These are phyloP conservation scores for Pissodes strobi DNA, from an alignment of 1,140 invertebrate species.

Conservation along the genomic window DNA sequence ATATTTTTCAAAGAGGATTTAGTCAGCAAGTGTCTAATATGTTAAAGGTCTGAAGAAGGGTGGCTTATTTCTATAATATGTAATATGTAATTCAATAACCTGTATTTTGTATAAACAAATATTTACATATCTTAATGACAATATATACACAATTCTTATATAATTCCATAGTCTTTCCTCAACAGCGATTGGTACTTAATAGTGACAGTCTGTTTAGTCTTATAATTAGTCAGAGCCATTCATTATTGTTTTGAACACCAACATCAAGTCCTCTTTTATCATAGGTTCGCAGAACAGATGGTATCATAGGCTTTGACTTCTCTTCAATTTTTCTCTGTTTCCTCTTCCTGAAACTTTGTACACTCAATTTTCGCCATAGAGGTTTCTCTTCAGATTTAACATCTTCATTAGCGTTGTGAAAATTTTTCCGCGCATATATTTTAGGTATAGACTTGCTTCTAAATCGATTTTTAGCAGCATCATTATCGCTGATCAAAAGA, in stretches of 20 bases:
- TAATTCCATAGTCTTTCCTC: no score
- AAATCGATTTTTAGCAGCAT: not conserved
- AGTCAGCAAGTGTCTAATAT: no score
- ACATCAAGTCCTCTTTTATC: constrained; percentile 31
- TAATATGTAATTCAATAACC: no score
- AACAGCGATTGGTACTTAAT: no score
- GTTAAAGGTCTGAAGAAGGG: no score
- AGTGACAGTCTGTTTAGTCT: no score
- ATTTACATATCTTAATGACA: no score
- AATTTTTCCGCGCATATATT: not conserved
- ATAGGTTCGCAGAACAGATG: constrained; percentile 41
- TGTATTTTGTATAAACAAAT: no score
- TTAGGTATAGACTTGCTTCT: not conserved
- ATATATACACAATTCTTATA: no score
- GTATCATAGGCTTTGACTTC: constrained; percentile 36
- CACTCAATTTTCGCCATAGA: constrained; percentile 37
- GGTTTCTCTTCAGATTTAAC: no score
- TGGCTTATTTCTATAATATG: no score
- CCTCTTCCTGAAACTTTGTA: constrained; percentile 36
- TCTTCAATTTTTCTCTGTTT: constrained; percentile 35
- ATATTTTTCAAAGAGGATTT: no score
- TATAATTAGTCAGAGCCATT: constrained; percentile 13
- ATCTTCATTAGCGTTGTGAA: not conserved
- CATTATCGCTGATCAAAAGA: not conserved
- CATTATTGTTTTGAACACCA: not conserved